Base-by-base conservation (phyloP, 2,797 vertebrate species). In the Anguilla pacifica region DNA sequence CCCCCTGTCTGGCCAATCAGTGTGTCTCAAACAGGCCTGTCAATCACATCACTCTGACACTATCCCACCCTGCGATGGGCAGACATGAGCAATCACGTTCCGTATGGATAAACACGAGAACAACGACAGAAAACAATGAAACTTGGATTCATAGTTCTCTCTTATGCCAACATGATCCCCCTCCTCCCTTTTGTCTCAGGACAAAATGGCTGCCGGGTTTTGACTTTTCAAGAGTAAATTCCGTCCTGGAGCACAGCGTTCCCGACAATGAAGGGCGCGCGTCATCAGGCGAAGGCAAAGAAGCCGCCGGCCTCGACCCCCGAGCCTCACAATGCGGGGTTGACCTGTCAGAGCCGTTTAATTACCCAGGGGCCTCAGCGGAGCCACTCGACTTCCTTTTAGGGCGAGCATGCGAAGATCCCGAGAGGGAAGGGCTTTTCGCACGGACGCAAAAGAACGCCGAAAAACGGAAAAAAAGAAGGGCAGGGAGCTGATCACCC, bases 301-400 rank as follows among this genome's bases (percentile, higher is more conserved):
- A 43, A 49, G 88, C 85, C 46, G 67, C 79, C 61, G 77, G 39
- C 59, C 86, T 79, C 55, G 6, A 61, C 70, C 84, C 67, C 70
- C 64, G 25, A 70, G 39, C 84, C 46, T n/a, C 35, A 87, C 49
- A 86, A 74, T 28, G 28, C 79, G 13, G 28, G 49, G n/a, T 31
- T 79, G 49, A 64, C 77, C 88, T 51, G 88, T 86, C 87, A 87
- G 5, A 1, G 39, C 39, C 25, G 15, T 51, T 77, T 88, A 86
- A 88, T 88, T 86, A 88, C 35, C 79, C 64, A 74, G 7, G 28
- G 43, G 53, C 85, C 43, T 28, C 28, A n/a, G 35, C 39, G 46
- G 64, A 86, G 88, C 25, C 25, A 35, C 64, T 39, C 84, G 25
- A 82, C 67, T 57, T 46, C 79, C 84, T 9, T 64, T 67, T 55